These are phyloP conservation scores for Deroplatys truncata DNA, from an alignment of 2,888 invertebrate species.

Conservation along the genomic window DNA sequence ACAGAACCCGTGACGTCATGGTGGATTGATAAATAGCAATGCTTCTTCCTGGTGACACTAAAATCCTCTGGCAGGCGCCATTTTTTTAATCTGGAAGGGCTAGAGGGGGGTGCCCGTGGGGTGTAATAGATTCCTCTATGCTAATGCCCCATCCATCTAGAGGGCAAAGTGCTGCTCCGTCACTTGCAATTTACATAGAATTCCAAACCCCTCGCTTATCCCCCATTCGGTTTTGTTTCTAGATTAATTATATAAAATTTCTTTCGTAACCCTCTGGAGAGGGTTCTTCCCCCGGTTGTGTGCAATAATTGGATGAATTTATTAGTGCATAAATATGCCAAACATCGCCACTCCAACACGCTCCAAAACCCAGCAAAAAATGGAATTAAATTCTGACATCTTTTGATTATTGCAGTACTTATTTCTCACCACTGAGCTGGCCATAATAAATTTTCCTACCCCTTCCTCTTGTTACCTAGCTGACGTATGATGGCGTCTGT, in stretches of 20 bases:
- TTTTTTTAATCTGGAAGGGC: conserved; percentile 23
- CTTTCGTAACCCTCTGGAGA: neutral
- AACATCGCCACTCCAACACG: neutral
- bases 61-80: conserved; percentile 28
- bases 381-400: neutral
- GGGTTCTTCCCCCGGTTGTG: neutral
- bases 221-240: neutral
- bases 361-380: neutral
- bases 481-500: neutral
- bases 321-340: conserved; percentile 8
- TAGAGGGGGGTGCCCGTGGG: neutral
- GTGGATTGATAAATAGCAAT: conserved; percentile 26
- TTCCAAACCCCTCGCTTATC: neutral
- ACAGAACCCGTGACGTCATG: neutral
- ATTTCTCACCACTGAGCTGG: neutral
- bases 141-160: conserved; percentile 17
- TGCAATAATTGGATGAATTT: conserved; percentile 6
- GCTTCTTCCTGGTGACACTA: conserved; percentile 25
- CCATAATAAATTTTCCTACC: neutral
- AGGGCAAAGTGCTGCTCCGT: conserved; percentile 14
- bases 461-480: neutral
- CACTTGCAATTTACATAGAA: conserved; percentile 19
- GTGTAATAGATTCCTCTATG: conserved; percentile 16
- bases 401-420: neutral
- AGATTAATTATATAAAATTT: neutral